Conservation (phyloP, 2,888 invertebrate species). For the Acrocyrtus sp. region DNA sequence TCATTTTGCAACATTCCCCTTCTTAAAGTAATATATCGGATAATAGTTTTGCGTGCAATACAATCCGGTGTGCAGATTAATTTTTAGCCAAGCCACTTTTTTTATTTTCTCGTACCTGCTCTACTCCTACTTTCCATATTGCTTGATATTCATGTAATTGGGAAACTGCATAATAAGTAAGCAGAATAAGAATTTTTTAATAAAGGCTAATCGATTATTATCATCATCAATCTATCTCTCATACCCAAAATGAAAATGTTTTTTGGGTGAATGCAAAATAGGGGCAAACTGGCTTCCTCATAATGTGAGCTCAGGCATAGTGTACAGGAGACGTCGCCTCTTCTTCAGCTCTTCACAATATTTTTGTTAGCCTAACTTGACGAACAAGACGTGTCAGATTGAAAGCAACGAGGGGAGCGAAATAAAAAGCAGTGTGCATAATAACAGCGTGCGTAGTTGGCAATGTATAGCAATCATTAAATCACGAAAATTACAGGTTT, state of each 20-base stretch:
- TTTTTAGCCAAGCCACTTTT: too few relatives aligned
- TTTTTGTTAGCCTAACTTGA: conserved; percentile 9
- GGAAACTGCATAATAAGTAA: conserved; percentile 12
- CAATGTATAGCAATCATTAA: conserved; percentile 52
- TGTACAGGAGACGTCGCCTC: conserved; percentile 2
- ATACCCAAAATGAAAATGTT: conserved; percentile 10
- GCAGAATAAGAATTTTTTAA: conserved; percentile 27
- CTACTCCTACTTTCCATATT: too few relatives aligned
- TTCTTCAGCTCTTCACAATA: neutral
- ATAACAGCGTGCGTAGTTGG: conserved; percentile 26
- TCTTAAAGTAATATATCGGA: too few relatives aligned
- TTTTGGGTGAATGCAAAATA: too few relatives aligned
- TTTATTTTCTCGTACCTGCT: conserved; percentile 12
- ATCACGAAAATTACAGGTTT: conserved; percentile 61
- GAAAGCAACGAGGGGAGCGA: neutral
- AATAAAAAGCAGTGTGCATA: conserved; percentile 5
- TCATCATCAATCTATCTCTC: conserved; percentile 6
- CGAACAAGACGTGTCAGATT: conserved; percentile 42
- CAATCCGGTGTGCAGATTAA: too few relatives aligned
- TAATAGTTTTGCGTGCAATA: too few relatives aligned
- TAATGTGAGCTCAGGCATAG: conserved; percentile 1
- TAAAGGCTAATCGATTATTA: conserved; percentile 42
- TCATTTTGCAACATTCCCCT: too few relatives aligned
- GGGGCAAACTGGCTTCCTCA: conserved; percentile 28
- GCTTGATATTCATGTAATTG: too few relatives aligned